phyloP scores from a whole-genome alignment of 2,113 vertebrate species.

The Seriola aureovittata region DNA sequence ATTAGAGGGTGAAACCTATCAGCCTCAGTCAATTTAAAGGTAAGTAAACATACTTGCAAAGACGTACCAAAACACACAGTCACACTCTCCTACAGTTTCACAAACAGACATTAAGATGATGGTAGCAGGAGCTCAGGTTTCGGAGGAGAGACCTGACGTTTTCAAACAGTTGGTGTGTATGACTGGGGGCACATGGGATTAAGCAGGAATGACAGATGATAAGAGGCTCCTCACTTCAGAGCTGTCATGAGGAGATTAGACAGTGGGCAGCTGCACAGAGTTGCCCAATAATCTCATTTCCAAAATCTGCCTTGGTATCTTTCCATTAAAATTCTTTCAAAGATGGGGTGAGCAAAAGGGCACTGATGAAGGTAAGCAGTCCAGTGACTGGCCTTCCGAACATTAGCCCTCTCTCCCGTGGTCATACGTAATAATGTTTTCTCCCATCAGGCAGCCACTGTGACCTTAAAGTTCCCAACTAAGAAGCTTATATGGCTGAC shows the following conservation, averaged over 20 bases:
- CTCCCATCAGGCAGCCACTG: slow-evolving; percentile 54
- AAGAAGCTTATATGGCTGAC: slow-evolving; percentile 74
- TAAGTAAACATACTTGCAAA: slow-evolving; percentile 49
- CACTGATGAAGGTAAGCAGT: slow-evolving; percentile 36
- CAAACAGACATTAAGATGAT: slow-evolving; percentile 46
- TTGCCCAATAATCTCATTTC: slow-evolving; percentile 66
- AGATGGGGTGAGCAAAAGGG: slow-evolving; percentile 58
- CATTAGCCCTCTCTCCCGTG: slow-evolving; percentile 36
- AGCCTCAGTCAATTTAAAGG: slow-evolving; percentile 46
- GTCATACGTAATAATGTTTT: slow-evolving; percentile 47
- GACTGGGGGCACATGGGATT: slow-evolving; percentile 52
- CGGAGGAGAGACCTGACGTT: slow-evolving; percentile 35
- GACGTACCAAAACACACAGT: slow-evolving; percentile 50
- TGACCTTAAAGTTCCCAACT: slow-evolving; percentile 67
- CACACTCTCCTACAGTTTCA: slow-evolving; percentile 28
- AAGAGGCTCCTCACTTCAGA: slow-evolving; percentile 68
- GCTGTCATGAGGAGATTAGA: slow-evolving; percentile 73
- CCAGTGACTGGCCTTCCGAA: slow-evolving; percentile 36
- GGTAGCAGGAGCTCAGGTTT: slow-evolving; percentile 42
- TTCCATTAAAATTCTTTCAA: slow-evolving; percentile 72
- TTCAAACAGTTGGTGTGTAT: slow-evolving; percentile 46
- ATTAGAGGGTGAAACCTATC: slow-evolving; percentile 63
- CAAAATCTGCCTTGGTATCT: slow-evolving; percentile 68
- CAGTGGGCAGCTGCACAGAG: slow-evolving; percentile 61
- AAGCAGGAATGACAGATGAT: slow-evolving; percentile 66